A percentile compares a stretch with the other conserved stretches of the same genome.
Conservation (phyloP, 2,888 invertebrate species). For the Malacosoma neustria region DNA sequence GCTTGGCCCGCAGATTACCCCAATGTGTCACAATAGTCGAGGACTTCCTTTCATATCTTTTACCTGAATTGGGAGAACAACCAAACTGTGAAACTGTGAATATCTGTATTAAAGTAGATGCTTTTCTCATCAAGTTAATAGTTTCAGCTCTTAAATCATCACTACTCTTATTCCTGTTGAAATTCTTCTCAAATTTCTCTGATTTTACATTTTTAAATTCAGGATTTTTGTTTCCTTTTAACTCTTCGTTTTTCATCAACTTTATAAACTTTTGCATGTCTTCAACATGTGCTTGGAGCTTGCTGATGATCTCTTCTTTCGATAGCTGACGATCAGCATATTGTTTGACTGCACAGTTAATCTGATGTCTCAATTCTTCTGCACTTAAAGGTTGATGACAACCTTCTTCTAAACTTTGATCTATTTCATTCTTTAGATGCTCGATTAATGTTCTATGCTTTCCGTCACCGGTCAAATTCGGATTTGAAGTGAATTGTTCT, state of each 20-base stretch:
- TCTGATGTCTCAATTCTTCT: slow-evolving; percentile 90
- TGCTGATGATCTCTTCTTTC: slow-evolving; percentile 96
- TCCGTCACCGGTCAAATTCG: slow-evolving; percentile 85
- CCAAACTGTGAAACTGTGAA: slow-evolving; percentile 94
- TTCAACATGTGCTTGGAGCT: slow-evolving; percentile 96
- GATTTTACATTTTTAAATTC: slow-evolving; percentile 42
- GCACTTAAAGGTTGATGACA: slow-evolving; percentile 81
- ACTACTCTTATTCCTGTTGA: slow-evolving; percentile 44
- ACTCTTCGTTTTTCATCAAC: slow-evolving; percentile 89
- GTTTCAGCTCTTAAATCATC: slow-evolving; percentile 74
- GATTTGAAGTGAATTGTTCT: slow-evolving; percentile 93
- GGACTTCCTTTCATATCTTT: slow-evolving; percentile 87
- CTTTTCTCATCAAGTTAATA: slow-evolving; percentile 87
- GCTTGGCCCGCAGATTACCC: slow-evolving; percentile 94
- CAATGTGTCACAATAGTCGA: slow-evolving; percentile 93
- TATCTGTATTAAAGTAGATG: slow-evolving; percentile 92
- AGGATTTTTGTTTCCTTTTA: slow-evolving; percentile 36
- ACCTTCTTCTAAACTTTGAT: slow-evolving; percentile 89
- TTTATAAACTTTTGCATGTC: slow-evolving; percentile 98
- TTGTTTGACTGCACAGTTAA: slow-evolving; percentile 92
- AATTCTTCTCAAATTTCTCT: slow-evolving; percentile 52
- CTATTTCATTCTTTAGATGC: slow-evolving; percentile 88
- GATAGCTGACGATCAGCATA: slow-evolving; percentile 95
- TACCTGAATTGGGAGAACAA: slow-evolving; percentile 83
- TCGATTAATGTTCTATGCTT: slow-evolving; percentile 94